These are phyloP conservation scores for Sarcophaga carnaria DNA, from an alignment of 2,888 invertebrate genomes.

Conservation along the genomic window DNA sequence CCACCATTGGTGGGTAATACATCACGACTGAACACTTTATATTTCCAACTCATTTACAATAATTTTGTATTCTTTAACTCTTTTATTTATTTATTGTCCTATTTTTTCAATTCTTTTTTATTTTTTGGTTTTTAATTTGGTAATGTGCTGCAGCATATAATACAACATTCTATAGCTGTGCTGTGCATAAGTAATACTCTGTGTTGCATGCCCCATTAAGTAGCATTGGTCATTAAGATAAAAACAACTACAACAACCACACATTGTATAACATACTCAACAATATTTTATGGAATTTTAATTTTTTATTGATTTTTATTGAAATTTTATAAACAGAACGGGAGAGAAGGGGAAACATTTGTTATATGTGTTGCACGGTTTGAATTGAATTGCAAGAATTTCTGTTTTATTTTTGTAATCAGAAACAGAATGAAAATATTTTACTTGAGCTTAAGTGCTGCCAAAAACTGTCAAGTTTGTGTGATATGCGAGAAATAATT, in stretches of 20 bases:
- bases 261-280: slow-evolving; percentile 5
- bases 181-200: background rate
- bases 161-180: no score
- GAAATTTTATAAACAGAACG: background rate
- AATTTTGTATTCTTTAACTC: background rate
- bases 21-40: background rate
- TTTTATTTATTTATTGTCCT: no score
- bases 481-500: background rate
- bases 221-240: slow-evolving; percentile 51
- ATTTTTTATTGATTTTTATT: slow-evolving; percentile 55
- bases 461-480: slow-evolving; percentile 49
- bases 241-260: background rate
- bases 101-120: no score
- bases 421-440: slow-evolving; percentile 33
- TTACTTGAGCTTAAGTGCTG: slow-evolving; percentile 37
- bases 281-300: slow-evolving; percentile 53
- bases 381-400: slow-evolving; percentile 24
- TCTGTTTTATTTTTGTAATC: slow-evolving; percentile 7
- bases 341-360: background rate
- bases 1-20: background rate
- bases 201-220: slow-evolving; percentile 40
- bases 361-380: background rate
- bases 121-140: background rate
- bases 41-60: background rate
- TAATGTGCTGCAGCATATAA: background rate